Base-by-base conservation (phyloP, 1,140 invertebrate genomes). In the Danaus melanippus region DNA sequence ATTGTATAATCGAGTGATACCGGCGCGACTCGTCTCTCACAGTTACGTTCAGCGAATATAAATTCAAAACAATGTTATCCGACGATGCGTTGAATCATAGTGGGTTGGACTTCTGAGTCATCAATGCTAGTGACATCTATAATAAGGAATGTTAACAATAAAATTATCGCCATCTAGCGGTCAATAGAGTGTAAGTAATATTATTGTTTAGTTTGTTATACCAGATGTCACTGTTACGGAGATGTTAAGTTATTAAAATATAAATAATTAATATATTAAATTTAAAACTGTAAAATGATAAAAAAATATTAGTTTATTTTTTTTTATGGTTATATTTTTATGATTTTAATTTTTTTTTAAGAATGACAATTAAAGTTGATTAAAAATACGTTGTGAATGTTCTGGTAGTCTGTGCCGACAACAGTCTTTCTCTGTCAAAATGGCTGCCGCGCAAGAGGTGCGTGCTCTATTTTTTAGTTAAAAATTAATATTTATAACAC, bases 341-440 rank as follows among this genome's bases (percentile, higher is more conserved):
- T 32, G 21, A 32, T 32, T 32, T 32, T 32, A 15, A 32, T 32
- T 32, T 32, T 21, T 21, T 21, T 32, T 32, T 32, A 32, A 32
- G 21, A 32, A 7, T 32, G 21, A 32, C 21, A 32, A 5, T 2
- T 32, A 5, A 32, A 32, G 21, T 32, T 32, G 21, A 32, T 32
- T 5, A 32, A 32, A 32, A 32, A 32, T 7, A 32, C 21, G 21
- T 32, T 32, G 2, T 32, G 21, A 32, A 32, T 32, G 6, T 32
- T 32, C 21, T 32, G 21, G 21, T 58, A 50, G n/a, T 60, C 57
- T 66, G 50, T 68, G 47, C 44, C 12, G 15, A 47, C 21, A 47
- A 74, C 74, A 78, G 64, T 86, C 83, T 82, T 88, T 86, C 71
- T 81, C 74, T 85, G 84, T 84, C 84, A 87, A 88, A 85, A 88